phyloP scores from a whole-genome alignment of 2,113 vertebrate genomes.

The Rhea pennata region DNA sequence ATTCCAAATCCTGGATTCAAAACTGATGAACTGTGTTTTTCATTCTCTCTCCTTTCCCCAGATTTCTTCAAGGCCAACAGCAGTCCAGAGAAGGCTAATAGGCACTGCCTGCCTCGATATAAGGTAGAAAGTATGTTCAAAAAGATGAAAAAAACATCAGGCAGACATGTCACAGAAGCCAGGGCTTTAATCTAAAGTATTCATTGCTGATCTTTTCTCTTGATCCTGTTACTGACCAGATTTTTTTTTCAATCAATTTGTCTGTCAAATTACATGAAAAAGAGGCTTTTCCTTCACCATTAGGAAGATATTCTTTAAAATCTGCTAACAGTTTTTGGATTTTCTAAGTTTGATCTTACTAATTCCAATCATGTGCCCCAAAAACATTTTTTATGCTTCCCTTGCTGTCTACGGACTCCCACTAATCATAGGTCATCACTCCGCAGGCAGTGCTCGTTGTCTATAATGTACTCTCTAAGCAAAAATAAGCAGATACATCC shows the following conservation, averaged over 20 bases:
- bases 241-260: background rate
- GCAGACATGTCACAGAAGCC: background rate
- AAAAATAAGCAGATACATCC: background rate
- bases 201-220: background rate
- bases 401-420: background rate
- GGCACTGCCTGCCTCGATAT: background rate
- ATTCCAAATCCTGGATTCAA: background rate
- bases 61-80: background rate
- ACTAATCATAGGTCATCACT: background rate
- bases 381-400: background rate
- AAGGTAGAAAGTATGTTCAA: conserved; percentile 4
- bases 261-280: background rate
- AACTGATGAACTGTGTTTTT: background rate
- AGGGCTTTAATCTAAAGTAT: background rate
- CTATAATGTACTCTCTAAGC: background rate
- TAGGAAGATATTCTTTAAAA: background rate
- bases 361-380: background rate
- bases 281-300: background rate
- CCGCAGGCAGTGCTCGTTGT: background rate
- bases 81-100: background rate
- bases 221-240: background rate
- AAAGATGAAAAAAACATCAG: background rate
- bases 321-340: background rate
- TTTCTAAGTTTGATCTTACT: background rate
- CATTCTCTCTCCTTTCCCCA: background rate